phyloP scores from a whole-genome alignment of 2,888 invertebrate genomes.

The Liodrosophila aerea region DNA sequence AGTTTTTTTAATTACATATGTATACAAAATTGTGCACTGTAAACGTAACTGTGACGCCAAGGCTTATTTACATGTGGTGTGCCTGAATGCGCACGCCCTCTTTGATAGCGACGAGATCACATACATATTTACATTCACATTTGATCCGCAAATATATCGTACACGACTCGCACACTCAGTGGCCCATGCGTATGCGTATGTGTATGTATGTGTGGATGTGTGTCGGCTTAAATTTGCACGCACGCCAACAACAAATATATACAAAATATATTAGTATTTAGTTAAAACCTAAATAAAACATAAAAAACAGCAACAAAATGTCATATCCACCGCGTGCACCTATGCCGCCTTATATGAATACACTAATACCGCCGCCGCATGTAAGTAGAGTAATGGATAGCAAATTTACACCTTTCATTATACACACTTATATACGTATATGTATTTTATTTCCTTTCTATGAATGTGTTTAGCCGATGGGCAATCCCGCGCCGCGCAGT shows the following conservation, averaged over 20 bases:
- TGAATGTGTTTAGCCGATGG: slow-evolving; percentile 83
- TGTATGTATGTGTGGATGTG: slow-evolving; percentile 29
- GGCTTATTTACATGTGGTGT: slow-evolving; percentile 18
- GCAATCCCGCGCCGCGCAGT: slow-evolving; percentile 82
- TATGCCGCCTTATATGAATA: slow-evolving; percentile 89
- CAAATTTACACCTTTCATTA: too few relatives aligned
- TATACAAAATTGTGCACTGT: slow-evolving; percentile 25
- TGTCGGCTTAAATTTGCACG: slow-evolving; percentile 71
- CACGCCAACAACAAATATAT: slow-evolving; percentile 46
- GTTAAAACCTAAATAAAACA: slow-evolving; percentile 4
- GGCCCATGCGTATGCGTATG: slow-evolving; percentile 17
- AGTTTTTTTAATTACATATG: slow-evolving; percentile 33
- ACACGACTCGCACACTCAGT: slow-evolving; percentile 53
- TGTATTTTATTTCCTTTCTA: background rate
- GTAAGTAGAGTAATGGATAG: too few relatives aligned
- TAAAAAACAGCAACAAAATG: slow-evolving; percentile 84
- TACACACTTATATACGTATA: slow-evolving; percentile 1
- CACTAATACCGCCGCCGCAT: slow-evolving; percentile 87
- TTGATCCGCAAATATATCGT: slow-evolving; percentile 35
- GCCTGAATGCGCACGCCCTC: slow-evolving; percentile 21
- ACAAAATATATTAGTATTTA: slow-evolving; percentile 31
- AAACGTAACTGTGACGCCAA: slow-evolving; percentile 1
- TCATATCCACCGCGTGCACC: slow-evolving; percentile 94
- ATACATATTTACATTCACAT: slow-evolving; percentile 15
- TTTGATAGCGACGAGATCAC: slow-evolving; percentile 27